A percentile compares a stretch with the other conserved stretches of the same genome.
Conservation (phyloP, 2,113 vertebrate genomes). For the Thermophis baileyi region DNA sequence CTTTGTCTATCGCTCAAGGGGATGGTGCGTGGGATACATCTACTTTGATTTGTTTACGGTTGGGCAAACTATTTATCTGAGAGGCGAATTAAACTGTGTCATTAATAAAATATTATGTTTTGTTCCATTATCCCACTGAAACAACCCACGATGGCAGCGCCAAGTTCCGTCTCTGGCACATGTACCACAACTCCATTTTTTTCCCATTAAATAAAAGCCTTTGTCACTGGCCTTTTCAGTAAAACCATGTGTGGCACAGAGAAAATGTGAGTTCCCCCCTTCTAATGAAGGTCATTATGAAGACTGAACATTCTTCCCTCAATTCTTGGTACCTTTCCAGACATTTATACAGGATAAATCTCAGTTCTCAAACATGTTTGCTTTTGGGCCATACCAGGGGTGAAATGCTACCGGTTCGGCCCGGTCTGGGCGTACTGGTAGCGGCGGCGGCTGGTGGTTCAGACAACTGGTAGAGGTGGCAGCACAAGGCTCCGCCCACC, state of each 20-base stretch:
- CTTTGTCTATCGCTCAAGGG: conserved; percentile 40
- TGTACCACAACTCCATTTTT: not conserved
- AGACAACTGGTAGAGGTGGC: too few relatives aligned
- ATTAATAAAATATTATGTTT: conserved; percentile 52
- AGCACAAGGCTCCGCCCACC: too few relatives aligned
- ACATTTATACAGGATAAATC: not conserved
- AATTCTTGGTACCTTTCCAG: not conserved
- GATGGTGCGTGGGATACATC: conserved; percentile 55
- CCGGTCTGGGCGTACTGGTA: too few relatives aligned
- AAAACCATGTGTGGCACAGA: not conserved
- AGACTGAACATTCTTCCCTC: not conserved
- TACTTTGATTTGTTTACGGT: conserved; percentile 53
- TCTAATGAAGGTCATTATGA: not conserved
- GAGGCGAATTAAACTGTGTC: conserved; percentile 43
- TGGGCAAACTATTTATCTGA: conserved; percentile 37
- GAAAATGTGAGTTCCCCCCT: not conserved
- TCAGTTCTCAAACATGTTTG: not conserved
- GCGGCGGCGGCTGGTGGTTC: too few relatives aligned
- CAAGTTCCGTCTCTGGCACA: conserved; percentile 14
- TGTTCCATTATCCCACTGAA: conserved; percentile 47
- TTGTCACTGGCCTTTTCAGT: not conserved
- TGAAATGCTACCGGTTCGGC: too few relatives aligned
- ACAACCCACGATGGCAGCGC: conserved; percentile 28
- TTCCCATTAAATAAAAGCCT: not conserved
- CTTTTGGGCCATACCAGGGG: not conserved